A percentile compares a stretch with the other conserved stretches of the same genome.
phyloP scores from a whole-genome alignment of 2,888 invertebrate genomes.

The Trichogramma evanescens region DNA sequence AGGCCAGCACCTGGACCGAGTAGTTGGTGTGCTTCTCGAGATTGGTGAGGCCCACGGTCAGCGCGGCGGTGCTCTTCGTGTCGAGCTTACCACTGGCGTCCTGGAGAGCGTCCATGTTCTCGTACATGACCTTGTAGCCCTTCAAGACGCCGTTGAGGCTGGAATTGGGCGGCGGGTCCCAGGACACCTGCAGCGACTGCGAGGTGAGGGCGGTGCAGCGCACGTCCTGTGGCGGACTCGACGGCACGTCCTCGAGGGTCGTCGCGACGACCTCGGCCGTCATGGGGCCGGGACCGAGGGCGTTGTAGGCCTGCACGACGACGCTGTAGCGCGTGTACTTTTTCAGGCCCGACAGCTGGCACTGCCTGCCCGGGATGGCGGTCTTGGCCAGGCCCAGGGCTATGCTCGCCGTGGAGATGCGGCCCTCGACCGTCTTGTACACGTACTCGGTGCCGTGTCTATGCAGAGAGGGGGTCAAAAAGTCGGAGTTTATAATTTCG shows the following conservation, averaged over 20 bases:
- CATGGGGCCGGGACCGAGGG: constrained; percentile 50
- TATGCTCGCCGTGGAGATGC: constrained; percentile 42
- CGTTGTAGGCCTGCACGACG: constrained; percentile 51
- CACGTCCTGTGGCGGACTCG: constrained; percentile 74
- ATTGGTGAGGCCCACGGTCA: constrained; percentile 66
- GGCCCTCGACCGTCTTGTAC: constrained; percentile 43
- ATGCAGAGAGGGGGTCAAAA: constrained; percentile 29
- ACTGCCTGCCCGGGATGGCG: constrained; percentile 42
- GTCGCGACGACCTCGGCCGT: constrained; percentile 50
- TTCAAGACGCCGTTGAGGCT: constrained; percentile 80
- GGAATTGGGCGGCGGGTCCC: constrained; percentile 74
- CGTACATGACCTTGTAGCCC: constrained; percentile 70
- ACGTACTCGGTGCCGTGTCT: constrained; percentile 36
- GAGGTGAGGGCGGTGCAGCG: constrained; percentile 76
- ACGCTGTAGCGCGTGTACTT: constrained; percentile 52
- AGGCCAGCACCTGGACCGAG: constrained; percentile 82
- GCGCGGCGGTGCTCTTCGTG: constrained; percentile 62
- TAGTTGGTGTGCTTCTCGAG: constrained; percentile 85
- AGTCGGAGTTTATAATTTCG: background rate
- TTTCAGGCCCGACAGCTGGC: constrained; percentile 46
- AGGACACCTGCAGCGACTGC: constrained; percentile 76
- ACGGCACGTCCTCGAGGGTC: constrained; percentile 66
- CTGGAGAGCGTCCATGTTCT: constrained; percentile 40
- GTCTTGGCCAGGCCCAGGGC: constrained; percentile 42
- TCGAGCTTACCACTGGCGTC: constrained; percentile 41